These are phyloP conservation scores for Halictus rubicundus DNA, from an alignment of 1,140 invertebrate genomes.

Conservation along the genomic window DNA sequence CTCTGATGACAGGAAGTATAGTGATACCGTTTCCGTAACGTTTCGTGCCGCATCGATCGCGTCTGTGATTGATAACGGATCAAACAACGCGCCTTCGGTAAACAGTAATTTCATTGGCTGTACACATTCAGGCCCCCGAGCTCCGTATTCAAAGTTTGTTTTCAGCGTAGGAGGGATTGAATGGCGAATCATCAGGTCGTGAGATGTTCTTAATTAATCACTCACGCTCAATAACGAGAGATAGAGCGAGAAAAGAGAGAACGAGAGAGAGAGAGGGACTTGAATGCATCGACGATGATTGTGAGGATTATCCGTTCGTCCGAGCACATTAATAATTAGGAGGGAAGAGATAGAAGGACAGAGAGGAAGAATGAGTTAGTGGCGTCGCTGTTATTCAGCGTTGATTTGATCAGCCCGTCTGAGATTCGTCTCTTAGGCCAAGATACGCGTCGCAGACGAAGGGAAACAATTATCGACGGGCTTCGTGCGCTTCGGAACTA, in stretches of 20 bases:
- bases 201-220: constrained; percentile 73
- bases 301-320: constrained; percentile 68
- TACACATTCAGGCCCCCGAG: not conserved
- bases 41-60: too few relatives aligned
- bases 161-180: constrained; percentile 37
- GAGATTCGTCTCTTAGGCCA: constrained; percentile 43
- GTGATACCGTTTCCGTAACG: too few relatives aligned
- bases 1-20: too few relatives aligned
- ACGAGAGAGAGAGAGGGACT: not conserved
- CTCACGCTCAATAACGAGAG: constrained; percentile 70
- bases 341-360: constrained; percentile 27
- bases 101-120: not conserved
- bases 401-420: constrained; percentile 66
- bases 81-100: not conserved
- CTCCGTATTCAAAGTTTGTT: constrained; percentile 54
- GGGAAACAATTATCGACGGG: constrained; percentile 60
- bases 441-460: constrained; percentile 39
- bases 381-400: constrained; percentile 62
- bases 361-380: constrained; percentile 38
- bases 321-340: constrained; percentile 71
- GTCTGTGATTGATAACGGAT: not conserved
- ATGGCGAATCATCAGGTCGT: constrained; percentile 56
- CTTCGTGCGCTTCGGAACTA: not conserved
- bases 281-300: constrained; percentile 69
- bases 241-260: constrained; percentile 35